These are phyloP conservation scores for Drosophila acutilabella DNA, from an alignment of 2,888 invertebrate species.

Conservation along the genomic window DNA sequence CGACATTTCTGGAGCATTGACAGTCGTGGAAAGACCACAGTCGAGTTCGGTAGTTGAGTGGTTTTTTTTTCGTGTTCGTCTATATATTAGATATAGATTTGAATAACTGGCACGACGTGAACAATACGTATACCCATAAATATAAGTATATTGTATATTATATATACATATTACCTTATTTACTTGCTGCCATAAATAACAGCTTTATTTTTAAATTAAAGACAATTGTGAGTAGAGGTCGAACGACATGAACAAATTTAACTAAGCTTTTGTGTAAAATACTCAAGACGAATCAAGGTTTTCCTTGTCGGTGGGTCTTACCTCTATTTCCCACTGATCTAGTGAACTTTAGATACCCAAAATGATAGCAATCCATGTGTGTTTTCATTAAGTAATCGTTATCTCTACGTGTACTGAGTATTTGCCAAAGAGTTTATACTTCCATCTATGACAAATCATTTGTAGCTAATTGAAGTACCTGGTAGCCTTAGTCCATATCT, in stretches of 20 bases:
- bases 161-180: slow-evolving; percentile 11
- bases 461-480: slow-evolving; percentile 17
- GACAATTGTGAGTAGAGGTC: slow-evolving; percentile 77
- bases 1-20: slow-evolving; percentile 40
- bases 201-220: slow-evolving; percentile 71
- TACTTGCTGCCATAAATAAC: slow-evolving; percentile 24
- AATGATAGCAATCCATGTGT: not conserved
- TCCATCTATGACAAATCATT: slow-evolving; percentile 42
- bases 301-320: not conserved
- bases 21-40: slow-evolving; percentile 69
- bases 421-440: slow-evolving; percentile 26
- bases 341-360: too few relatives aligned
- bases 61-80: slow-evolving; percentile 20
- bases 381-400: slow-evolving; percentile 17
- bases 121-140: slow-evolving; percentile 32
- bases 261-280: slow-evolving; percentile 12
- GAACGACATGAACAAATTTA: slow-evolving; percentile 12
- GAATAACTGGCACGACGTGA: slow-evolving; percentile 36
- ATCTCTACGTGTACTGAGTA: slow-evolving; percentile 11
- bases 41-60: slow-evolving; percentile 56
- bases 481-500: slow-evolving; percentile 41
- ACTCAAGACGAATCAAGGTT: slow-evolving; percentile 22
- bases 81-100: slow-evolving; percentile 43
- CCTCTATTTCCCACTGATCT: too few relatives aligned
- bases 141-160: slow-evolving; percentile 26